A percentile compares a stretch with the other conserved stretches of the same genome.
These are phyloP conservation scores for Drymonia ruficornis DNA, from an alignment of 2,888 invertebrate genomes.

Conservation along the genomic window DNA sequence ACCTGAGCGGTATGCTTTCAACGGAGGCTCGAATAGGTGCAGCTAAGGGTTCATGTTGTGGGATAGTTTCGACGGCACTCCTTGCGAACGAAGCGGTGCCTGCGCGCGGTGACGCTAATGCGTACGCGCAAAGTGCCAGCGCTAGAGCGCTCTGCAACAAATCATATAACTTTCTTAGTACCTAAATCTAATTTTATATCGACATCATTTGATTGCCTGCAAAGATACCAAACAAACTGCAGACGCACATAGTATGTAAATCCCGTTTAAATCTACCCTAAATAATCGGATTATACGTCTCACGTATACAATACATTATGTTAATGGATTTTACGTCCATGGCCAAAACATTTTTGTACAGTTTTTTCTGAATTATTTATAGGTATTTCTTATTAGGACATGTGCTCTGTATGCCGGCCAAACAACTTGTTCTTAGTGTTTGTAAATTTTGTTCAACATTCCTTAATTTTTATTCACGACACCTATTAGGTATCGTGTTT, in stretches of 20 bases:
- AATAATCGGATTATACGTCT: neutral
- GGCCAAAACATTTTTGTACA: neutral
- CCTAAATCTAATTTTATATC: no score
- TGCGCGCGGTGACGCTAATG: constrained; percentile 62
- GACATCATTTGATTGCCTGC: no score
- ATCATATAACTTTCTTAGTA: neutral
- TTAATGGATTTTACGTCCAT: neutral
- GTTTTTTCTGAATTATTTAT: constrained; percentile 5
- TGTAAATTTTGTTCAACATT: constrained; percentile 14
- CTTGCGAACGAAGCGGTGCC: constrained; percentile 57
- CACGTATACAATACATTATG: neutral
- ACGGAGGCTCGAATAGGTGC: constrained; percentile 90
- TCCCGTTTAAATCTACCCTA: no score
- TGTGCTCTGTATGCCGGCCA: neutral
- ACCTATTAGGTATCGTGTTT: constrained; percentile 56
- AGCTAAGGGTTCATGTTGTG: constrained; percentile 68
- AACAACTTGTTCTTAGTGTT: constrained; percentile 36
- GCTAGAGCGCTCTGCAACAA: constrained; percentile 58
- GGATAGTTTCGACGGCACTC: constrained; percentile 71
- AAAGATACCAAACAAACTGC: no score
- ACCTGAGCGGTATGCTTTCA: constrained; percentile 87
- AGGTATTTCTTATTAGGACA: constrained; percentile 1
- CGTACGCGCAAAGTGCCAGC: constrained; percentile 53
- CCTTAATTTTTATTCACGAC: constrained; percentile 36
- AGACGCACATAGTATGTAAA: no score